Base-by-base conservation (phyloP, 2,888 invertebrate genomes). In the Sinodicranocentrus sp. region DNA sequence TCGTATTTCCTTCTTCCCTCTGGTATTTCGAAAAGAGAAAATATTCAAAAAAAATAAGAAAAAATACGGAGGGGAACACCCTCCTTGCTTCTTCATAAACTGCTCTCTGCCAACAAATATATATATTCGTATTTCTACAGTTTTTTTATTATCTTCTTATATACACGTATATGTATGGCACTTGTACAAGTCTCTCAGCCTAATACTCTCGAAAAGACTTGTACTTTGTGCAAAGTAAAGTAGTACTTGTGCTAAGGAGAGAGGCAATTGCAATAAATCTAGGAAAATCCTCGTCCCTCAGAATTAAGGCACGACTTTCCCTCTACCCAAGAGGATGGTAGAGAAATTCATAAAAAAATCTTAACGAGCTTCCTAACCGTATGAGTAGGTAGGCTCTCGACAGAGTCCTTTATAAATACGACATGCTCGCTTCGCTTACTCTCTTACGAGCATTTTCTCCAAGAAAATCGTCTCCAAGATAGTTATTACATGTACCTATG, bases 191-290 rank as follows among this genome's bases (percentile, higher is more conserved):
- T n/a, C 8, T 61, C 17, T 48, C 25, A 8, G 25, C n/a, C 43
- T 48, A 57, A 8, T 68, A 44, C 26, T 48, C 48, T n/a, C 17
- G 48, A 8, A 48, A 13, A 6, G 17, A 17, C 8, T 48, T 48
- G 48, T 17, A 48, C 5, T 10, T 48, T 15, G 48, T 17, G 48
- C 33, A 8, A 33, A 33, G 28, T 61, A 28, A 19, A 17, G 23
- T 6, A 33, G 61, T 19, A 61, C 48, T 63, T 75, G 75, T 63
- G 63, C 33, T 57, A 8, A 75, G 61, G 19, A 61, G 44, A 63
- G 63, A 52, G 63, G 63, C 75, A 75, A 75, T 75, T 63, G 48
- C 63, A 63, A 75, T 75, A 75, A 75, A 75, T 63, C 75, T 63
- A 48, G 2, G 28, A 63, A 75, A 75, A 75, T 75, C 75, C 75